phyloP scores from a whole-genome alignment of 2,113 vertebrate genomes.

The Pomatostomus ruficeps region DNA sequence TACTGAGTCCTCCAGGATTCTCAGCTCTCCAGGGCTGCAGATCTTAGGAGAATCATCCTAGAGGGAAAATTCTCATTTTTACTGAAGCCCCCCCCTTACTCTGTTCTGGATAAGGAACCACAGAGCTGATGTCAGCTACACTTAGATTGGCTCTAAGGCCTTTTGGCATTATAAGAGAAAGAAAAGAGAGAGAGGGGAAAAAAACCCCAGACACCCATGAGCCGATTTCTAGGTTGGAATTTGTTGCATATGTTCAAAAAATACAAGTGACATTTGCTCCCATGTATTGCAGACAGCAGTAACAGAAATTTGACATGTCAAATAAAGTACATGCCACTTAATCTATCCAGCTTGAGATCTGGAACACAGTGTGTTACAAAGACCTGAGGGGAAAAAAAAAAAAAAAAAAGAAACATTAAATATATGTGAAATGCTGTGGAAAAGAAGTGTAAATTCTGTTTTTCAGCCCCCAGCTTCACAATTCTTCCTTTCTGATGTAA shows the following conservation, averaged over 20 bases:
- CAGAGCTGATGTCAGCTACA: neutral
- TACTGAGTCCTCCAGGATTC: neutral
- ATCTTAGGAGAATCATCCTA: neutral
- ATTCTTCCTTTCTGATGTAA: constrained; percentile 57
- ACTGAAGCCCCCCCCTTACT: accelerated
- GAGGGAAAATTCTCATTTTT: neutral
- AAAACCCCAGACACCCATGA: neutral
- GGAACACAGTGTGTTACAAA: constrained; percentile 34
- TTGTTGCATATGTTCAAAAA: constrained; percentile 63
- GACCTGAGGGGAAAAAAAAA: neutral
- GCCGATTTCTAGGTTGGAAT: constrained; percentile 48
- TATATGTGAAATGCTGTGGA: constrained; percentile 14
- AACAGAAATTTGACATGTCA: constrained; percentile 48
- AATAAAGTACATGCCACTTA: constrained; percentile 42
- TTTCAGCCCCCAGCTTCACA: constrained; percentile 6
- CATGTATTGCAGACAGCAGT: constrained; percentile 53
- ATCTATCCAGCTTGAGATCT: constrained; percentile 42
- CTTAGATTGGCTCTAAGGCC: neutral
- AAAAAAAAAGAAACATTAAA: neutral
- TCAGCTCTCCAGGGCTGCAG: neutral
- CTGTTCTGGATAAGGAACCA: neutral
- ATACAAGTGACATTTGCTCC: constrained; percentile 59
- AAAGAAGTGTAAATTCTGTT: constrained; percentile 33
- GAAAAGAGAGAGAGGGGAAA: neutral
- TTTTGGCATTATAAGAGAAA: neutral